Percentiles rank a stretch among this genome's conserved stretches.
phyloP scores from a whole-genome alignment of 2,888 invertebrate genomes.

The Eupelmus urozonus region DNA sequence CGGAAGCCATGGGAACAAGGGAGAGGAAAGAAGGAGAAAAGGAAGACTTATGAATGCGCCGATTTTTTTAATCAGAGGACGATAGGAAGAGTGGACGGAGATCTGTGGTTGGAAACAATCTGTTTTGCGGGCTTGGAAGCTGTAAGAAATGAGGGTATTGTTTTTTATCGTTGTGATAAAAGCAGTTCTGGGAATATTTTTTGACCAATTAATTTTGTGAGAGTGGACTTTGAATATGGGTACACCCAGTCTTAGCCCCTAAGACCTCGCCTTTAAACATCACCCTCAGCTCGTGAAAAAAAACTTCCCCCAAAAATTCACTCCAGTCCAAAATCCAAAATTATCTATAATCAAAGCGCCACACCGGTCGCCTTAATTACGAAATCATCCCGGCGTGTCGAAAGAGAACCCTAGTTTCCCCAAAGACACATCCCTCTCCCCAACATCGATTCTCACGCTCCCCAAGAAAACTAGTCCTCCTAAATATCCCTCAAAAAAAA shows the following conservation, averaged over 20 bases:
- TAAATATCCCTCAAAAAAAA: too few species aligned
- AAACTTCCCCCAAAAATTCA: neutral
- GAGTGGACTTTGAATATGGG: too few species aligned
- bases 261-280: too few species aligned
- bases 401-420: neutral
- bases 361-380: constrained; percentile 6
- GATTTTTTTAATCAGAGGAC: constrained; percentile 31
- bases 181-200: too few species aligned
- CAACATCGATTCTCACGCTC: constrained; percentile 51
- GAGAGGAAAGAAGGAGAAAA: constrained; percentile 29
- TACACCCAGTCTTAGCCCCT: too few species aligned
- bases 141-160: too few species aligned
- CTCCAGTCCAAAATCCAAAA: constrained; percentile 11
- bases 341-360: constrained; percentile 23
- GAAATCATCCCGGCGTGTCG: constrained; percentile 13
- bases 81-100: neutral
- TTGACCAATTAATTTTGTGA: too few species aligned
- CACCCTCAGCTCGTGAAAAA: neutral
- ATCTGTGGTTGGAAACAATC: neutral
- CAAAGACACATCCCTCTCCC: neutral
- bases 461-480: too few species aligned
- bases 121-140: constrained; percentile 6
- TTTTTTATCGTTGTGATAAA: too few species aligned
- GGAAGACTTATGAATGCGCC: constrained; percentile 36
- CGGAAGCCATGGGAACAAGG: constrained; percentile 38